Base-by-base conservation (phyloP, 2,888 invertebrate species). In the Agrochola lota region DNA sequence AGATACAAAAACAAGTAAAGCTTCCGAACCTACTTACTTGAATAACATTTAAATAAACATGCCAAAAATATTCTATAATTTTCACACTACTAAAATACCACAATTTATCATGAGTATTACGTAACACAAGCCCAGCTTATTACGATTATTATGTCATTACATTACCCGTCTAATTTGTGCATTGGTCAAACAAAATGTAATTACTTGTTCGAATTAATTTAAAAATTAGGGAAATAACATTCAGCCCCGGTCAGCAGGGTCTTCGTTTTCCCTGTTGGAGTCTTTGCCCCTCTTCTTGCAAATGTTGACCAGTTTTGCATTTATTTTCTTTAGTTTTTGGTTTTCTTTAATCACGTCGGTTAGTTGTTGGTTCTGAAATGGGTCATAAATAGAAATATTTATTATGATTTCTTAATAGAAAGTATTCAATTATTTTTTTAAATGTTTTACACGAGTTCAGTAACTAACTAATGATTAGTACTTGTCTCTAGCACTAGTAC, bases 301-400 rank as follows among this genome's bases (percentile, higher is more conserved):
- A 49, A 97, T 89, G 8, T 91, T 92, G 30, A 97, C 93, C 70
- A 97, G 91, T 68, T 95, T 94, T 0, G 93, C 92, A 64, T 97
- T 97, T 1, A 96, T 94, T 79, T 94, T 97, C 89, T 97, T 97
- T 23, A 97, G 89, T 90, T 96, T 97, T 68, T 95, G 92, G 82
- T 97, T 96, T 88, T 95, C 96, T 84, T 94, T 95, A 92, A 96
- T 93, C n/a, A 95, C 94, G 76, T 96, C 96, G 0, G 95, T 93
- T 67, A 96, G 80, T 85, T 96, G 94, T 90, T 97, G 96, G 78
- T 96, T 96, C 97, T 97, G 93, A n/a, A 92, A 78, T 20, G 30
- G 30, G n/a, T 11, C n/a, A 63, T 35, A 49, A 49, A n/a, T 66
- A 40, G 0, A 46, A n/a, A n/a, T 66, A 46, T 26, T 35, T 87